Evolutionary conservation across 2,888 invertebrate genomes (phyloP), one percentile per base, ranked within the genome.

Genomic region (Drosophila engyochracea): DNA sequence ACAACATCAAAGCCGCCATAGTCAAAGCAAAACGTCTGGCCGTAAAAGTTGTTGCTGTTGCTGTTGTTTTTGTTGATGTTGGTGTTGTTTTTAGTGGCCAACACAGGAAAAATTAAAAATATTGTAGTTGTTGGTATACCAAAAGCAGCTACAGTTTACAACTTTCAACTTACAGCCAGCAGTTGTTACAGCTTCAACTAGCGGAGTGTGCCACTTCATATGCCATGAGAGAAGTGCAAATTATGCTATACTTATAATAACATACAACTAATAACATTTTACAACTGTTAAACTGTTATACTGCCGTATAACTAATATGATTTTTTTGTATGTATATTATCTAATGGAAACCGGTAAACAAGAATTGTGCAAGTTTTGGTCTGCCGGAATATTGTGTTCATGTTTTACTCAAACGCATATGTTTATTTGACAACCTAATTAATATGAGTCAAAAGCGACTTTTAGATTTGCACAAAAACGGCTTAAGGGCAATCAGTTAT

Each of bases 1-100:
- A 82, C 79, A 83, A 88, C 85, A 85, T 85, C 85, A 85, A 85
- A 87, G 85, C 79, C 67, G 88, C 74, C 67, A 60, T 51, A 77
- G 76, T 66, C 76, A 79, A 79, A 79, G 79, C 82, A 84, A 76
- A 84, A 81, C 78, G 87, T 85, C 84, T 82, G 84, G 70, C 75
- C 72, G 72, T 87, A 82, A 84, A 84, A 86, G 68, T 75, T 65
- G 33, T 44, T 44, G 30, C 30, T 30, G 5, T 5, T 30, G 28
- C 1, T 30, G 68, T 75, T 62, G 37, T 44, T 37, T 14, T 74
- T 65, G 37, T 35, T 62, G 31, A 19, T 39, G 57, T 61, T 49
- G 19, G 39, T 44, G 28, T 37, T 60, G 30, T 60, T 76, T 76
- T 81, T 68, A 74, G 74, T 80, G 71, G 69, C 55, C 69, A 39